Conservation (phyloP, 2,797 vertebrate species). For the Coracias cyanogaster region DNA sequence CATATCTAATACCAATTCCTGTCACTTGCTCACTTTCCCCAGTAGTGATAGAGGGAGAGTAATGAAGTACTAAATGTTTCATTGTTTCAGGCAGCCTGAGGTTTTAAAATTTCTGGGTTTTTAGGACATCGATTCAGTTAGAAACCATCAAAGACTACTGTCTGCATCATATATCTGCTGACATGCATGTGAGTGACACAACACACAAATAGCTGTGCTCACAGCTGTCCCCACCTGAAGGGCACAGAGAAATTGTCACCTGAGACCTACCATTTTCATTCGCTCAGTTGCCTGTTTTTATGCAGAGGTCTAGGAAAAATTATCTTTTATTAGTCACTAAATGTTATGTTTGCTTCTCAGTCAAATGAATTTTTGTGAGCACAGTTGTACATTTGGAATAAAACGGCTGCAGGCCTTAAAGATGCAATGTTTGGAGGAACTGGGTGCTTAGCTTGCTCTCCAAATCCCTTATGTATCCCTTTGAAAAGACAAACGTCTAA, state of each 20-base stretch:
- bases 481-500: background rate
- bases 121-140: background rate
- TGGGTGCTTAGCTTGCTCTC: background rate
- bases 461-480: background rate
- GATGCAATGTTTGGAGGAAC: background rate
- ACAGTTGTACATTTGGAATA: background rate
- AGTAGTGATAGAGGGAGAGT: background rate
- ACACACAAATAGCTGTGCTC: background rate
- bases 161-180: background rate
- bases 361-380: background rate
- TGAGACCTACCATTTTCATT: background rate
- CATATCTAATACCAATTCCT: background rate
- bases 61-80: background rate
- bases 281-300: background rate
- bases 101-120: background rate
- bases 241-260: fast-evolving
- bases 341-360: background rate
- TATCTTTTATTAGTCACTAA: background rate
- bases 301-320: background rate
- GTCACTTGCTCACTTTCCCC: background rate
- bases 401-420: background rate
- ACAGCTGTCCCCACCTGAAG: background rate
- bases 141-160: background rate
- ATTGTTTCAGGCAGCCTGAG: background rate
- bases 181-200: no score